These are phyloP conservation scores for Pseudomyrmex dendroicus DNA, from an alignment of 1,140 invertebrate species.

Conservation along the genomic window DNA sequence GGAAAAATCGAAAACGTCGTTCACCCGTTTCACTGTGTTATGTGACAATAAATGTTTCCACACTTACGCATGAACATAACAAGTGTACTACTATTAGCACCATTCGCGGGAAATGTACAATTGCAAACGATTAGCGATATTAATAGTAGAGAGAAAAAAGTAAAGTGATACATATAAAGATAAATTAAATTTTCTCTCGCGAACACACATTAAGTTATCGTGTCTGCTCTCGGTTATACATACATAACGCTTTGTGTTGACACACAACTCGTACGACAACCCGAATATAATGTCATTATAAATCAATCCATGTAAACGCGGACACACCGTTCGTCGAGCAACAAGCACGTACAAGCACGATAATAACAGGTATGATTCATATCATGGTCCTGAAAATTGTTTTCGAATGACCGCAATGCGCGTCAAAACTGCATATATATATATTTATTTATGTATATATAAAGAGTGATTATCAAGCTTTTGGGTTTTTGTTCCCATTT, in stretches of 20 bases:
- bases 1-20: slow-evolving; percentile 29
- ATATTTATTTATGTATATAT: not conserved
- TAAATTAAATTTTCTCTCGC: slow-evolving; percentile 36
- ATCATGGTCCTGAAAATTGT: not conserved
- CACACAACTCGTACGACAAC: slow-evolving; percentile 30
- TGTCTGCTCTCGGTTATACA: not conserved
- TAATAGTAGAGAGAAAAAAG: not conserved
- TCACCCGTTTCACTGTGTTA: slow-evolving; percentile 1
- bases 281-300: slow-evolving; percentile 51
- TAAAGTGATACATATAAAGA: not conserved
- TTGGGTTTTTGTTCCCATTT: not conserved
- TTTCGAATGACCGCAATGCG: not conserved
- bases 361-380: slow-evolving; percentile 26
- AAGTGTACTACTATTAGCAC: not conserved
- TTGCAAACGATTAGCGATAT: not conserved
- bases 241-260: slow-evolving; percentile 10
- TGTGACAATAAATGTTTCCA: not conserved
- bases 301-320: slow-evolving; percentile 35
- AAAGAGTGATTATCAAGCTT: not conserved
- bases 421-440: not conserved
- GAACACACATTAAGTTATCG: not conserved
- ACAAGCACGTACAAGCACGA: slow-evolving; percentile 1
- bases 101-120: not conserved
- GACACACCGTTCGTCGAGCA: slow-evolving; percentile 19
- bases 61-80: not conserved